A percentile compares a stretch with the other conserved stretches of the same genome.
Evolutionary conservation across 2,797 vertebrate species (phyloP).

Genomic region (Choloepus didactylus): DNA sequence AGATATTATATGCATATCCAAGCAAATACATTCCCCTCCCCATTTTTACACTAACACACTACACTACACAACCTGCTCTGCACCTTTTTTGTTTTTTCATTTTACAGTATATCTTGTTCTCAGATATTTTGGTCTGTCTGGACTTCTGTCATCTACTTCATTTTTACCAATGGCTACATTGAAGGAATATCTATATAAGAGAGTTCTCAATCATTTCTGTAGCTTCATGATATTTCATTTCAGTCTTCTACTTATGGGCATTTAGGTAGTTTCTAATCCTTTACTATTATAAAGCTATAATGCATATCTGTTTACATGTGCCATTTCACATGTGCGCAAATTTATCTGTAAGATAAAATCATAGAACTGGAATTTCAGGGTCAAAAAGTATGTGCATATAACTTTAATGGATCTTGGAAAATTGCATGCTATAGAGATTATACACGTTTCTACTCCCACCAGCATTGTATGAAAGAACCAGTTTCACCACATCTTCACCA

Average conservation of each 20-base stretch:
- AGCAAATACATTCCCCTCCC: not conserved
- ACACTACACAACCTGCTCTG: not conserved
- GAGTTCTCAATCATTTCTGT: conserved; percentile 22
- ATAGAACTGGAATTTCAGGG: conserved; percentile 22
- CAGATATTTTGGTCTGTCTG: conserved; percentile 22
- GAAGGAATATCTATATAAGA: conserved; percentile 22
- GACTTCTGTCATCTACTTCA: conserved; percentile 35
- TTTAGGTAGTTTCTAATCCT: conserved; percentile 24
- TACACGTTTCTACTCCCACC: conserved; percentile 19
- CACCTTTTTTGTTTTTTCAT: not conserved
- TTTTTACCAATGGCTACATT: conserved; percentile 21
- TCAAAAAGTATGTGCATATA: conserved; percentile 25
- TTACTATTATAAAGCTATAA: conserved; percentile 15
- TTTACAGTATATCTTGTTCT: not conserved
- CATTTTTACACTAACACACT: not conserved
- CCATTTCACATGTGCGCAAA: not conserved
- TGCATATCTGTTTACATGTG: not conserved
- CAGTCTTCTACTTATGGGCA: not conserved
- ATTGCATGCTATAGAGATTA: not conserved
- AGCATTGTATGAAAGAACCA: not conserved
- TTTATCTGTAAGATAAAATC: not conserved
- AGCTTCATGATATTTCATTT: conserved; percentile 13
- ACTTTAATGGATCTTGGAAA: conserved; percentile 59
- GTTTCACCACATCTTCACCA: not conserved
- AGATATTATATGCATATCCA: not conserved